Conservation (phyloP, 2,113 vertebrate genomes). For the Oryzias woworae region DNA sequence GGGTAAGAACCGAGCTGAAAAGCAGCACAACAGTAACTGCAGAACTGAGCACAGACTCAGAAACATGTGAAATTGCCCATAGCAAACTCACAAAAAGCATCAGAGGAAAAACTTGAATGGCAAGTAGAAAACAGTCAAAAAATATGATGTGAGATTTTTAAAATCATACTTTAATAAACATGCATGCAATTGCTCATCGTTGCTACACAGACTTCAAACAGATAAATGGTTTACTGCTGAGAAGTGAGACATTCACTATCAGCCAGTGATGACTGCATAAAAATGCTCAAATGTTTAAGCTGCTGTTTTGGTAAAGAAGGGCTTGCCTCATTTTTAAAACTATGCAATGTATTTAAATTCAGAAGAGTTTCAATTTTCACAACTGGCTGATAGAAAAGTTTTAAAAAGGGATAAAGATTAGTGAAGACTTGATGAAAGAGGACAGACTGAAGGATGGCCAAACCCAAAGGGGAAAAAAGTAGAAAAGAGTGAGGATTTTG, state of each 20-base stretch:
- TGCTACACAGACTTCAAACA: conserved; percentile 17
- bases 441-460: conserved; percentile 21
- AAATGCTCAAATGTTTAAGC: not conserved
- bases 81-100: conserved; percentile 58
- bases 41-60: conserved; percentile 30
- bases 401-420: conserved; percentile 4
- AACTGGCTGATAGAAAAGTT: conserved; percentile 25
- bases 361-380: conserved; percentile 5
- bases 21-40: conserved; percentile 56
- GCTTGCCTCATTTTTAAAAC: not conserved
- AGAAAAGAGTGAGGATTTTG: not conserved
- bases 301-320: not conserved
- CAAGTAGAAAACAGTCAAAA: conserved; percentile 63
- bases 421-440: conserved; percentile 25
- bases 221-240: conserved; percentile 3
- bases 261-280: conserved; percentile 42
- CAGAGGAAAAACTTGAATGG: conserved; percentile 63
- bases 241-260: conserved; percentile 25
- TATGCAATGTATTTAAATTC: not conserved
- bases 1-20: conserved; percentile 91
- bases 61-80: conserved; percentile 43
- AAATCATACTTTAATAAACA: conserved; percentile 24
- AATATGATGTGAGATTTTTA: conserved; percentile 64
- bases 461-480: not conserved
- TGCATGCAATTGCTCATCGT: conserved; percentile 27